A percentile compares a stretch with the other conserved stretches of the same genome.
Conservation (phyloP, 2,797 vertebrate species). For the Halcyon smyrnensis region DNA sequence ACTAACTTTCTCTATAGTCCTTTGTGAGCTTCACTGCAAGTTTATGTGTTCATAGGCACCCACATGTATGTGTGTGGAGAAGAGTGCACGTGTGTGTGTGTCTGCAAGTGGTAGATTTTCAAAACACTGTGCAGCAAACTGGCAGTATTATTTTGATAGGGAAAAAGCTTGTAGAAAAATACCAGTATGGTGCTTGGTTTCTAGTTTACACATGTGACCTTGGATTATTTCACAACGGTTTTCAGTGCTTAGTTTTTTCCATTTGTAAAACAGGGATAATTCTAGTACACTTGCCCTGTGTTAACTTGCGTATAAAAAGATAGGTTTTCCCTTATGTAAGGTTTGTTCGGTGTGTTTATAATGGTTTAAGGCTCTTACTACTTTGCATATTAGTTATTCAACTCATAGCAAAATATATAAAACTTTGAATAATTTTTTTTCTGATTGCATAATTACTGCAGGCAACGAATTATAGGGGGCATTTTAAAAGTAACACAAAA, state of each 20-base stretch:
- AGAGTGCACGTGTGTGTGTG: accelerated
- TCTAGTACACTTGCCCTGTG: neutral
- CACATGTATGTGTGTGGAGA: accelerated
- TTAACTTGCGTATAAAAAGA: neutral
- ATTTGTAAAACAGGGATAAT: neutral
- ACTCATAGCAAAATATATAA: accelerated
- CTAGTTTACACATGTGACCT: neutral
- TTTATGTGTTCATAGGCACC: neutral
- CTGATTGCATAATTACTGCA: neutral
- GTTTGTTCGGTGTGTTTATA: neutral
- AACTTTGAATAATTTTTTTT: neutral
- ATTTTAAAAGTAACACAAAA: neutral
- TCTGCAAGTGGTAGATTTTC: accelerated
- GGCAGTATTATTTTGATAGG: neutral
- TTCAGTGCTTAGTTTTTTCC: neutral
- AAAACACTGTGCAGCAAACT: neutral
- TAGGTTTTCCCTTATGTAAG: neutral
- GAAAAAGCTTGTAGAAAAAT: neutral
- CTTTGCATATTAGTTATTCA: neutral
- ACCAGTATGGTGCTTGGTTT: neutral
- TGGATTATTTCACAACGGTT: neutral
- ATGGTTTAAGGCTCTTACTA: neutral
- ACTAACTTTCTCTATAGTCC: neutral
- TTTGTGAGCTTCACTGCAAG: neutral
- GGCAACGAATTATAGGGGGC: neutral